Percentiles rank a stretch among this genome's conserved stretches.
These are phyloP conservation scores for Marronus borbonicus DNA, from an alignment of 2,888 invertebrate species.

Conservation along the genomic window DNA sequence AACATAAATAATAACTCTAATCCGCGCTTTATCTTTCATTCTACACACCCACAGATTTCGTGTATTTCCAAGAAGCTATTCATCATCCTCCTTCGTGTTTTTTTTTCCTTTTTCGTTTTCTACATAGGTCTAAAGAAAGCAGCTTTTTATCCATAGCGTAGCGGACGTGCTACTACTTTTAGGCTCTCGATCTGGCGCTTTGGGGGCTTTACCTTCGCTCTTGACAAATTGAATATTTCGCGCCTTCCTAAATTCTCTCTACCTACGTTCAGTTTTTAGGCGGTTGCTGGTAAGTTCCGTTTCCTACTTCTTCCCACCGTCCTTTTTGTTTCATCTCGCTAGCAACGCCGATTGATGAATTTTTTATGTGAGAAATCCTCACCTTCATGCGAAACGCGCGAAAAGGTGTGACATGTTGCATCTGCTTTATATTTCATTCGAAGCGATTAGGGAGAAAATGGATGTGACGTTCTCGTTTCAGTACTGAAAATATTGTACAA, in stretches of 20 bases:
- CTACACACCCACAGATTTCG: background rate
- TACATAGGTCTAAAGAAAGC: background rate
- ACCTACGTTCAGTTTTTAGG: conserved; percentile 19
- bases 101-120: background rate
- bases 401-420: conserved; percentile 12
- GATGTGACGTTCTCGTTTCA: background rate
- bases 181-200: background rate
- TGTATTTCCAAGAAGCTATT: background rate
- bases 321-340: background rate
- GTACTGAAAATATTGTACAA: background rate
- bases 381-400: background rate
- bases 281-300: background rate
- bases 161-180: conserved; percentile 11
- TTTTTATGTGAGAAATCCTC: conserved; percentile 17
- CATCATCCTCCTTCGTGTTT: background rate
- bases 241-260: background rate
- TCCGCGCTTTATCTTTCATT: background rate
- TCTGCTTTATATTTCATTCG: conserved; percentile 6
- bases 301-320: background rate
- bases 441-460: conserved; percentile 11
- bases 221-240: conserved; percentile 40
- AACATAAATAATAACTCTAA: conserved; percentile 8
- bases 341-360: conserved; percentile 20
- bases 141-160: conserved; percentile 3
- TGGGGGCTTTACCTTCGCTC: conserved; percentile 13